Base-by-base conservation (phyloP, 2,888 invertebrate species). In the Hyposoter didymator region DNA sequence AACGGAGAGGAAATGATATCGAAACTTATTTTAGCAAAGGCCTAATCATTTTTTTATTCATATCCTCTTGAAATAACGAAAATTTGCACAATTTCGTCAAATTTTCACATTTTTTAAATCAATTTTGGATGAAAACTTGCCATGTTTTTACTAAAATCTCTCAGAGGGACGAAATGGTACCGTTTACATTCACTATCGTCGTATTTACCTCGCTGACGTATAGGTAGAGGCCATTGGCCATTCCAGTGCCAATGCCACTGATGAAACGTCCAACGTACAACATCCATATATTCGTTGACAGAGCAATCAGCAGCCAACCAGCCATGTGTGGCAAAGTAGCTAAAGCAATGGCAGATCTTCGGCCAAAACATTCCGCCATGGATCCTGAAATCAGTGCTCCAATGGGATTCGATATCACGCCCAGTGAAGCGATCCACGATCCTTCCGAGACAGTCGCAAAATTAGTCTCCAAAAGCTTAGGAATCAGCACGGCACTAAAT, bases 341-440 rank as follows among this genome's bases (percentile, higher is more conserved):
- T 82, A 96, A 94, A 92, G 96, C 96, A 59, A 97, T 95, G 14
- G 96, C 95, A 62, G 95, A 94, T 89, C 95, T 95, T 66, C 97
- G 92, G 0, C 97, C 97, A 43, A 96, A 94, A 32, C 95, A 95
- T 91, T 97, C 96, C 86, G 96, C 96, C 93, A 96, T 94, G 90
- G 96, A 94, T 1, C 97, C 97, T 6, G 96, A 96, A 12, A 96
- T 92, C 10, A 97, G 92, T 0, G 97, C 96, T 0, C 97, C 97
- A 59, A 96, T 92, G 0, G 97, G 97, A 93, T 96, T 97, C 1
- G 96, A 96, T 88, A 96, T 95, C 22, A 96, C 97, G 6, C 97
- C 97, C 78, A 97, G 92, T 88, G 96, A 96, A 1, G 97, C 97
- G 85, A 97, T 95, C 97, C 97, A 97, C 82, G 97, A 97, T 66